Conservation (phyloP, 2,888 invertebrate genomes). For the Flexamia atlantica region DNA sequence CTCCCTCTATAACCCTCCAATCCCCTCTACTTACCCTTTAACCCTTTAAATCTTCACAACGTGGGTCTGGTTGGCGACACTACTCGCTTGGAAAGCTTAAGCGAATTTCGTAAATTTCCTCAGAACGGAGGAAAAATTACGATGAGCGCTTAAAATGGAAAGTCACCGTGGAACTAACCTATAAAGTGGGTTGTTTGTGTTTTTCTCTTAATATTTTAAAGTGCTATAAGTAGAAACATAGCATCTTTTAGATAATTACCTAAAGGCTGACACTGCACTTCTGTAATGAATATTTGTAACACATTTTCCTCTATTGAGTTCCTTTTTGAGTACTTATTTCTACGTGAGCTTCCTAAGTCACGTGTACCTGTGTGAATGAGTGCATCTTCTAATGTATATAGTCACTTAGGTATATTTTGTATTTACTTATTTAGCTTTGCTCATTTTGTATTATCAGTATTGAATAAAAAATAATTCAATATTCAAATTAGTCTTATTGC, state of each 20-base stretch:
- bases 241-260: no score
- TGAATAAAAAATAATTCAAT: constrained; percentile 41
- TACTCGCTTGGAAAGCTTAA: not conserved
- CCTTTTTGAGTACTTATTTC: not conserved
- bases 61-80: not conserved
- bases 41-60: not conserved
- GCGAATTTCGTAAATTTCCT: constrained; percentile 25
- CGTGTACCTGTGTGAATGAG: constrained; percentile 23
- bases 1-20: not conserved
- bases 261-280: no score
- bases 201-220: no score
- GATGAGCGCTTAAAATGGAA: not conserved
- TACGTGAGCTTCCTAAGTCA: not conserved
- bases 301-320: not conserved
- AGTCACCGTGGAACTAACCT: not conserved
- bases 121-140: constrained; percentile 1
- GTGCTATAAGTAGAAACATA: no score
- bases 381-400: constrained; percentile 22
- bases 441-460: constrained; percentile 51
- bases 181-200: no score
- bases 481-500: not conserved
- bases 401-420: constrained; percentile 47
- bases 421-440: constrained; percentile 50
- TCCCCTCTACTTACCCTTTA: not conserved
- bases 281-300: no score